Base-by-base conservation (phyloP, 2,888 invertebrate genomes). In the Amorpha juglandis region DNA sequence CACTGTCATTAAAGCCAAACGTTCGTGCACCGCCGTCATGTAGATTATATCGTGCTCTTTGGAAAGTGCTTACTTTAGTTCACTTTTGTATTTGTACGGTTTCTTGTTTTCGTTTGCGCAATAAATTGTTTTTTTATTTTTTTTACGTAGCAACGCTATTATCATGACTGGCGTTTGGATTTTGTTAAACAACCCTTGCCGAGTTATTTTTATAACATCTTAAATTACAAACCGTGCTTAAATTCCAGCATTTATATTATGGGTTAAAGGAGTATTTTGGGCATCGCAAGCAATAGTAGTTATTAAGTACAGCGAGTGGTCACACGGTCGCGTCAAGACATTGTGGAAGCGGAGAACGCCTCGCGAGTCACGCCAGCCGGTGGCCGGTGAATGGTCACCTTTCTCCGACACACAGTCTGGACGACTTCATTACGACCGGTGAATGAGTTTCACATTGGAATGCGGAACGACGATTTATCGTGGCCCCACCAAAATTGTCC, bases 401-500 rank as follows among this genome's bases (percentile, higher is more conserved):
- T 93, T 93, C 92, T 91, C 92, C 92, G 92, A 88, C 92, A 86
- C 87, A 88, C 88, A 84, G 92, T 92, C 92, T 92, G 90, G 92
- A 89, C 91, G 82, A 84, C 83, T 88, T 86, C 82, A 86, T 82
- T 84, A 81, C 87, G 85, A 84, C 86, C 90, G 81, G 88, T 92
- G 91, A 92, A 92, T 92, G 92, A 92, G 89, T 87, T 88, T 83
- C 84, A 84, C 88, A 85, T 87, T 71, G 91, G 92, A 92, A 92
- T 92, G 91, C 91, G 91, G 92, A 90, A 91, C 89, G 82, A 76
- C 84, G 79, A 89, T 90, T 91, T 87, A 86, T 86, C 80, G 77
- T 78, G 72, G 69, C 83, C 80, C 81, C 80, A 78, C 83, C 82
- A 78, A 86, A 86, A 85, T 84, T 83, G 77, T 80, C 77, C 79